These are phyloP conservation scores for Odontothrips loti DNA, from an alignment of 2,888 invertebrate species.

Conservation along the genomic window DNA sequence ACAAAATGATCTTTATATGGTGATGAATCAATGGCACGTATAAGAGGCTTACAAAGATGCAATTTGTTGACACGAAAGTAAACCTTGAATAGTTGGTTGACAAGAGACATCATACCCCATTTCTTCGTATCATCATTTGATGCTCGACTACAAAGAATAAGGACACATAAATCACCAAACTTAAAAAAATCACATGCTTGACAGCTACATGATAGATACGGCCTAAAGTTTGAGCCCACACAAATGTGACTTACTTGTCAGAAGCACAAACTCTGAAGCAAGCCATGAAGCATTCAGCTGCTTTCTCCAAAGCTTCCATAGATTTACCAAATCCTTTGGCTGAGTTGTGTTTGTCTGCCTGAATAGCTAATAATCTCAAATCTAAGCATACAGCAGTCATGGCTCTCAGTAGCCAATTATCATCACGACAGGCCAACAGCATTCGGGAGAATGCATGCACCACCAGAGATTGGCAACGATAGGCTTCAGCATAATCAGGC, in stretches of 20 bases:
- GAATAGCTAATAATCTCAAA: conserved; percentile 74
- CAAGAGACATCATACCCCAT: conserved; percentile 91
- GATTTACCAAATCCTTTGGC: conserved; percentile 41
- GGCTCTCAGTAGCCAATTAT: conserved; percentile 94
- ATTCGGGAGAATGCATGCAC: conserved; percentile 76
- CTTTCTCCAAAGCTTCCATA: conserved; percentile 77
- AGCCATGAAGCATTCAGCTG: conserved; percentile 87
- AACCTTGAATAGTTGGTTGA: conserved; percentile 96
- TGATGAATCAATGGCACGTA: conserved; percentile 92
- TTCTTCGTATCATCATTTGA: conserved; percentile 89
- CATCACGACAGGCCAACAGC: conserved; percentile 82
- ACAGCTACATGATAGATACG: no score
- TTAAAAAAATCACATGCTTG: not conserved
- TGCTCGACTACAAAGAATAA: conserved; percentile 52
- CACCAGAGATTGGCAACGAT: conserved; percentile 70
- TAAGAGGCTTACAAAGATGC: conserved; percentile 87
- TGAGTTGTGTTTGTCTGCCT: conserved; percentile 59
- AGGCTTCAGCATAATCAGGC: conserved; percentile 58
- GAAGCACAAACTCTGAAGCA: conserved; percentile 94
- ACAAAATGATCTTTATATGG: conserved; percentile 85
- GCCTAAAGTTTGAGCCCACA: not conserved
- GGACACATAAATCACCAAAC: not conserved
- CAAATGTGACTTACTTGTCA: conserved; percentile 61
- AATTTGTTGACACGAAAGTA: conserved; percentile 90
- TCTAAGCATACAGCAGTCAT: conserved; percentile 89